Evolutionary conservation across 2,888 invertebrate species (phyloP).

Genomic region (Trissoscelio sp.): DNA sequence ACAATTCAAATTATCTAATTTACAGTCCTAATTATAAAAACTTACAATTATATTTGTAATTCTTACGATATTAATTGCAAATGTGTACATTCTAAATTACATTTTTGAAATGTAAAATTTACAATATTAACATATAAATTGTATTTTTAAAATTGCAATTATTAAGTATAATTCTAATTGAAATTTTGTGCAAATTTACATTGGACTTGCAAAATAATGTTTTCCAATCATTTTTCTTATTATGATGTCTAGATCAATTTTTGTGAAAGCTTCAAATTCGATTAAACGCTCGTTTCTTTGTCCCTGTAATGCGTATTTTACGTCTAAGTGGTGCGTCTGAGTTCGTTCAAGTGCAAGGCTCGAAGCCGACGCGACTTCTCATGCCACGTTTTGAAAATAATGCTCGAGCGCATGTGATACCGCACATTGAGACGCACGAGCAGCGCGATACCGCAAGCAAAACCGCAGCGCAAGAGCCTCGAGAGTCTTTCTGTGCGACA

Average conservation of each 20-base stretch:
- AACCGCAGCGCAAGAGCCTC: conserved; percentile 47
- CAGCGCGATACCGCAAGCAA: conserved; percentile 37
- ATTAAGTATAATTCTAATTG: too few relatives aligned
- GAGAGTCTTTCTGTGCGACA: conserved; percentile 48
- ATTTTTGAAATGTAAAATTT: too few relatives aligned
- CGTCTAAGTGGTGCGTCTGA: conserved; percentile 50
- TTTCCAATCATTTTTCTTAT: too few relatives aligned
- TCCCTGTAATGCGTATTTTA: conserved; percentile 19
- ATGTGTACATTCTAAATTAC: too few relatives aligned
- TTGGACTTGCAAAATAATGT: too few relatives aligned
- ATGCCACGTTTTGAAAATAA: conserved; percentile 52
- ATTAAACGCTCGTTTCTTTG: conserved; percentile 27
- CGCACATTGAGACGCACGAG: conserved; percentile 47
- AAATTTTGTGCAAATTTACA: too few relatives aligned
- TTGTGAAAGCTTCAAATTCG: conserved; percentile 33
- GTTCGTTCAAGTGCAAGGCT: conserved; percentile 53
- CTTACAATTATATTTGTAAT: too few relatives aligned
- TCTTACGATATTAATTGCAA: too few relatives aligned
- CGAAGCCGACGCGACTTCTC: conserved; percentile 35
- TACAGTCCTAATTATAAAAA: too few relatives aligned
- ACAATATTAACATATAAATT: too few relatives aligned
- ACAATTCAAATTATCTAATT: too few relatives aligned
- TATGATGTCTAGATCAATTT: not conserved
- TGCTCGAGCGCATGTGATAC: conserved; percentile 28
- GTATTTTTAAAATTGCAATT: too few relatives aligned